Evolutionary conservation across 2,113 vertebrate species (phyloP), one percentile per base, ranked within the genome.

Genomic region (Paramisgurnus dabryanus): DNA sequence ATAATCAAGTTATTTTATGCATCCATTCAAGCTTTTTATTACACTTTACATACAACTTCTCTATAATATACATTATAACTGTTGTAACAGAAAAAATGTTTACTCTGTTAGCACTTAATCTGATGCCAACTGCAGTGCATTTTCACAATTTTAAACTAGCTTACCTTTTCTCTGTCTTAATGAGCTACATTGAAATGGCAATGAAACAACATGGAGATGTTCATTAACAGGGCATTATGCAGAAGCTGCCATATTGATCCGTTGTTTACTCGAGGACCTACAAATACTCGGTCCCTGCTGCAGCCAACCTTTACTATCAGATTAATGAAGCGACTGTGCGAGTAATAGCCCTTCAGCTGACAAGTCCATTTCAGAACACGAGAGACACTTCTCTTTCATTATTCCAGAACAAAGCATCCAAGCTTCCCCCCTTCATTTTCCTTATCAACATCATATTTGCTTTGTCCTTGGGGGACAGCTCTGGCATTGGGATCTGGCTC

Each of bases 331-430:
- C 73, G 72, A 82, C 82, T 80, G 79, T 83, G 79, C 80, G 27
- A 75, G 80, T 88, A 89, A 89, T 82, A 86, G 83, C 71, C 80
- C 84, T 86, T 87, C 66, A 87, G 88, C 86, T 89, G 86, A 89
- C 74, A 45, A 80, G 27, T 85, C 81, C 85, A 87, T 73, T 87
- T 88, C 84, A 83, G 43, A 87, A 88, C 85, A 88, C 80, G 76
- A 76, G 84, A 85, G 82, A 70, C 70, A 74, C 76, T 85, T 85
- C 74, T 80, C 85, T 85, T 82, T 72, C 83, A 89, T 90, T 88
- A 88, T 86, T 75, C 55, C 12, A 76, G 55, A 15, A 82, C 87
- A 86, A 88, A 82, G 81, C 79, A 71, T 60, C 67, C 40, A 49
- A 8, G 1, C n/a, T 43, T 9, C 60, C 49, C 39, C 40, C 63